These are phyloP conservation scores for Epinotia bilunana DNA, from an alignment of 2,888 invertebrate species.

Conservation along the genomic window DNA sequence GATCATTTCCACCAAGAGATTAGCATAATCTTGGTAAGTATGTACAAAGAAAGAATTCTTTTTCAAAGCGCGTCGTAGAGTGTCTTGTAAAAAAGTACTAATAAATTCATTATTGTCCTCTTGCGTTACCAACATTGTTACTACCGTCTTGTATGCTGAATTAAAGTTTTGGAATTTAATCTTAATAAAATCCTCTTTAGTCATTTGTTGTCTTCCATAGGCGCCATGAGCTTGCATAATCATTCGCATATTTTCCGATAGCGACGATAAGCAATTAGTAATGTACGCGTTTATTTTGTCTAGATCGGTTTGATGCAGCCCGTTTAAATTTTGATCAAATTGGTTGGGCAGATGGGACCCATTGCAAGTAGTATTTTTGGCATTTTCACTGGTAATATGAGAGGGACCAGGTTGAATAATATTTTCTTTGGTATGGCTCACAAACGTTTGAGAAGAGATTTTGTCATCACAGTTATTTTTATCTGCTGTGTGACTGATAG, in stretches of 20 bases:
- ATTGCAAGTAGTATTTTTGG: not conserved
- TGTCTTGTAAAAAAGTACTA: constrained; percentile 12
- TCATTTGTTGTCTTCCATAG: constrained; percentile 16
- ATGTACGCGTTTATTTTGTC: not conserved
- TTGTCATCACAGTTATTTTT: not conserved
- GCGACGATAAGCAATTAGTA: not conserved
- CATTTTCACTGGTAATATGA: not conserved
- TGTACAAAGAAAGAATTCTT: constrained; percentile 2
- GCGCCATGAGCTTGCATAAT: constrained; percentile 24
- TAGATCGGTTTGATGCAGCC: not conserved
- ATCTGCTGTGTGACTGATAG: not conserved
- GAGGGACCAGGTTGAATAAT: not conserved
- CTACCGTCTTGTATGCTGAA: constrained; percentile 14
- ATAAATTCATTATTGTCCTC: constrained; percentile 30
- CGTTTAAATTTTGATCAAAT: not conserved
- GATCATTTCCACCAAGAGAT: constrained; percentile 32
- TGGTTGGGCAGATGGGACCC: not conserved
- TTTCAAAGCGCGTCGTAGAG: constrained; percentile 11
- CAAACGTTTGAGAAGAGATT: not conserved
- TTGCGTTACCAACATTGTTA: constrained; percentile 23
- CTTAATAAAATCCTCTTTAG: constrained; percentile 2
- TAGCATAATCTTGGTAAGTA: constrained; percentile 8
- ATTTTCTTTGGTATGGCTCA: not conserved
- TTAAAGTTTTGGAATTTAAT: constrained; percentile 24
- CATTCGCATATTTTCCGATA: constrained; percentile 28